Evolutionary conservation across 2,888 invertebrate genomes (phyloP).

Genomic region (Dicranocentrus wangi): DNA sequence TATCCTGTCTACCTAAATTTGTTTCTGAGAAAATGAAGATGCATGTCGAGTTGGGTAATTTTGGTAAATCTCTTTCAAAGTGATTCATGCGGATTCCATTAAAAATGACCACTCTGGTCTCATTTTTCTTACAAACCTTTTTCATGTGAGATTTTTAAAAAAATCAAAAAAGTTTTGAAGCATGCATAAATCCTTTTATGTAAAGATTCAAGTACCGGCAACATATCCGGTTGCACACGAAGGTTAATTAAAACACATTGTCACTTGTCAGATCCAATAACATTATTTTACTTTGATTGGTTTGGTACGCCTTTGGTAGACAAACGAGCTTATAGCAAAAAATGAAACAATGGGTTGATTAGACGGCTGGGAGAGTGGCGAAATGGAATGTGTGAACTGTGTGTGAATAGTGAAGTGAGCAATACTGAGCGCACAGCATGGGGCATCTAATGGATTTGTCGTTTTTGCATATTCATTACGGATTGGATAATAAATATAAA

Average conservation of each 20-base stretch:
- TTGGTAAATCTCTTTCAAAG: no score
- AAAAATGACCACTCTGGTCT: no score
- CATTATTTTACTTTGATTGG: constrained; percentile 35
- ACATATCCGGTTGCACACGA: constrained; percentile 45
- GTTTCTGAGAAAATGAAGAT: no score
- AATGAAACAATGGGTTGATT: constrained; percentile 48
- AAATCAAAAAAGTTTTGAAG: no score
- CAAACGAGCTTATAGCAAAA: constrained; percentile 34
- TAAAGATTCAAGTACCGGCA: constrained; percentile 17
- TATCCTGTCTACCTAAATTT: no score
- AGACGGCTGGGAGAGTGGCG: neutral
- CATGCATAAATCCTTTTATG: no score
- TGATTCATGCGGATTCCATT: neutral
- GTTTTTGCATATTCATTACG: constrained; percentile 19
- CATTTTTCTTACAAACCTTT: no score
- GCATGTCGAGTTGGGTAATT: no score
- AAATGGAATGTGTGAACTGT: no score
- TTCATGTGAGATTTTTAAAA: no score
- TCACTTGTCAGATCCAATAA: constrained; percentile 59
- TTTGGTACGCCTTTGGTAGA: constrained; percentile 22
- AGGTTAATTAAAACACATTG: constrained; percentile 57
- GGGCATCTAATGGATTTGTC: constrained; percentile 44
- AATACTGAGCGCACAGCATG: constrained; percentile 24
- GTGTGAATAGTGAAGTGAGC: no score
- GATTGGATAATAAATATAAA: neutral